These are phyloP conservation scores for Hetaerina americana DNA, from an alignment of 1,140 invertebrate genomes.

Conservation along the genomic window DNA sequence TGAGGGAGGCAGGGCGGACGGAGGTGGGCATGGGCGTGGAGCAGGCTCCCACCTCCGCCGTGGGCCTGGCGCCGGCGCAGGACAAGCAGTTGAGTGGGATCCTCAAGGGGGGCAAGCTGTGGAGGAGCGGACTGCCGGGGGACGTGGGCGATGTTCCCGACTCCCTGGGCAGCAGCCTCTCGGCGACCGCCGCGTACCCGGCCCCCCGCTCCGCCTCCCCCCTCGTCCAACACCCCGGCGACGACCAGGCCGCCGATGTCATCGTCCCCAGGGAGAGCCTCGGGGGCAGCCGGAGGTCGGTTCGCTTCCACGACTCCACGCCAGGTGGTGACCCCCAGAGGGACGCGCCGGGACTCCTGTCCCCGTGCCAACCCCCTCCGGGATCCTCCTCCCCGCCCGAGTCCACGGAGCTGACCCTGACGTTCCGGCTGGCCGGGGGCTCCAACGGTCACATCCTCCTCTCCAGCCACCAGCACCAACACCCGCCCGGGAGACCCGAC, in stretches of 20 bases:
- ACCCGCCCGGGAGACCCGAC: conserved; percentile 35
- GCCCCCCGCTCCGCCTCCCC: background rate
- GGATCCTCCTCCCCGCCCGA: conserved; percentile 22
- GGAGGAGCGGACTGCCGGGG: conserved; percentile 33
- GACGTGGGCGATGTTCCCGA: background rate
- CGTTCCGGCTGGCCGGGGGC: conserved; percentile 33
- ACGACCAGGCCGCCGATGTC: too few species aligned
- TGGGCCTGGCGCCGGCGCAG: conserved; percentile 14
- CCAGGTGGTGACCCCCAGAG: conserved; percentile 25
- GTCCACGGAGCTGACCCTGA: conserved; percentile 36
- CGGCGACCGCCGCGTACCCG: background rate
- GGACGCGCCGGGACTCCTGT: conserved; percentile 18
- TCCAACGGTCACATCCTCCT: conserved; percentile 33
- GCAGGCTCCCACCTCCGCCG: background rate
- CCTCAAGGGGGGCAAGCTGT: conserved; percentile 45
- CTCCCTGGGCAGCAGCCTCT: background rate
- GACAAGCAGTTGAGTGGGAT: conserved; percentile 36
- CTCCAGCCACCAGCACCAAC: conserved; percentile 39
- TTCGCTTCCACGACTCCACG: conserved; percentile 23
- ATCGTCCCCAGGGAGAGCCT: too few species aligned
- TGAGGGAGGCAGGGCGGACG: conserved; percentile 32
- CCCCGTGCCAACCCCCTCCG: conserved; percentile 17
- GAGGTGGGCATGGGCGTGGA: background rate
- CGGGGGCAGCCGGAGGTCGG: conserved; percentile 17
- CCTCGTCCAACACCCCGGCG: conserved; percentile 14